Conservation (phyloP, 1,140 invertebrate genomes). For the Procambarus clarkii region DNA sequence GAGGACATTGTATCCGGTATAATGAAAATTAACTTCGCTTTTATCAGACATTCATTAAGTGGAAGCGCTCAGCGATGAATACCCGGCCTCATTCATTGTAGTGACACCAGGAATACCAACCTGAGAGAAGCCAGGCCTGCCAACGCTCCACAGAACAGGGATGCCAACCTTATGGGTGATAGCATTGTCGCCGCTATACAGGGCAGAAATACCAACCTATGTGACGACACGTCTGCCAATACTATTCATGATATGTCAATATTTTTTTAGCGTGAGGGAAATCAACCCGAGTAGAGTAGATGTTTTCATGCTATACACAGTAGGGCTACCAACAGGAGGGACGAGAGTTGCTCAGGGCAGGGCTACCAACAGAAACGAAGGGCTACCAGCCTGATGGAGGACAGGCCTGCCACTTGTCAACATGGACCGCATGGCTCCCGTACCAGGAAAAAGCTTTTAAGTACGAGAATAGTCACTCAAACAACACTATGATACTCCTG, state of each 20-base stretch:
- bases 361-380: background rate
- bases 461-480: no score
- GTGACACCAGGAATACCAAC: background rate
- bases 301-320: background rate
- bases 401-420: background rate
- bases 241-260: background rate
- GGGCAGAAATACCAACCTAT: background rate
- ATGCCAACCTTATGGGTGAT: background rate
- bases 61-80: background rate
- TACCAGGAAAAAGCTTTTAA: no score
- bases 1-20: background rate
- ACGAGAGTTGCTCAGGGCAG: background rate
- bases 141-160: background rate
- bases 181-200: background rate
- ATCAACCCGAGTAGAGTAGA: background rate
- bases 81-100: background rate
- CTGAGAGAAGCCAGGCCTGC: background rate
- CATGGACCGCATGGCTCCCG: no score
- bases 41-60: background rate
- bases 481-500: no score
- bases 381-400: background rate
- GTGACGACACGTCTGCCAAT: background rate
- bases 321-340: background rate
- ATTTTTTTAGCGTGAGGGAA: no score
- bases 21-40: background rate